Evolutionary conservation across 2,113 vertebrate species (phyloP), one percentile per base, ranked within the genome.

Genomic region (Prolemur simus): DNA sequence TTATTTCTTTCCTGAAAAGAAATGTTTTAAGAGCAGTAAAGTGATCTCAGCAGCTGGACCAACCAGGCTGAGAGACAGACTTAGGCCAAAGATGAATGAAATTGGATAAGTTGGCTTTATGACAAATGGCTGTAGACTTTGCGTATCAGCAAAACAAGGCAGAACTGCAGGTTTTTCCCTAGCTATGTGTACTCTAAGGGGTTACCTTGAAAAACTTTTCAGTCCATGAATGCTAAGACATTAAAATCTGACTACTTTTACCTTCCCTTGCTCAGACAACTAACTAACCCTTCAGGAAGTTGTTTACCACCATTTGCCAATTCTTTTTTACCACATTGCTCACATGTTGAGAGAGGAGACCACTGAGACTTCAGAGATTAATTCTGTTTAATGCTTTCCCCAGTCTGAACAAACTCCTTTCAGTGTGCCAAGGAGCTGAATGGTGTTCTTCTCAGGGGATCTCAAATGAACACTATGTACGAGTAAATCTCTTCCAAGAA

Each of bases 1-100:
- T 78, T 66, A 52, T 86, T 88, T 64, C 7, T 91, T 94, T 77
- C 32, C 58, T 76, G 39, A 86, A 94, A 89, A 85, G 54, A 86
- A 95, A 58, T 82, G 20, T 85, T 90, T 45, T 37, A 90, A 88
- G 74, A 84, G 56, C 80, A 74, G 39, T 49, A 45, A 74, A 83
- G 14, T 52, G 58, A 88, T 64, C 60, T 64, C 20, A 68, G 39
- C 27, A 78, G 21, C 89, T 71, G 52, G 69, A 69, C 47, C 32
- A 25, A 18, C 23, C 95, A 64, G 71, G 5, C 73, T 52, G 9
- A 45, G 73, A 95, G 91, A 60, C 56, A 78, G 32, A 77, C 66
- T 29, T 64, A 89, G 86, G n/a, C 52, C 81, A 66, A 45, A 86
- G 52, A 66, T 60, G 52, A 49, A 37, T 69, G 60, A 52, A 90